A percentile compares a stretch with the other conserved stretches of the same genome.
Evolutionary conservation across 1,140 invertebrate species (phyloP).

Genomic region (Cyrtorhinus lividipennis): DNA sequence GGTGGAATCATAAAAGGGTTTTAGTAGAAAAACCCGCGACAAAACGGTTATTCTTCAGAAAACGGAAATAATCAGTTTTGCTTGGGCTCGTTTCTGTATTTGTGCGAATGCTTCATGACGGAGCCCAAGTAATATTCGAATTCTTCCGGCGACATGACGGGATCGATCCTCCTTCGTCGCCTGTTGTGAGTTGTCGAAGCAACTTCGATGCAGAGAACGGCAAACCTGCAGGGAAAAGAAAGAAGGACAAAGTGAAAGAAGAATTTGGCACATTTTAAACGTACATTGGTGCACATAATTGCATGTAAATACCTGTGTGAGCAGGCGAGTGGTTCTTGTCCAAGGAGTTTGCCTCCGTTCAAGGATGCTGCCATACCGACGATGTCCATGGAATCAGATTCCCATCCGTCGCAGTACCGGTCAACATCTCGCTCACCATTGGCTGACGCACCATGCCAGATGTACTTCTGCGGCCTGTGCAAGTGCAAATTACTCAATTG

Average conservation of each 20-base stretch:
- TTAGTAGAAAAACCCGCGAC: background rate
- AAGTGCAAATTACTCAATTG: no score
- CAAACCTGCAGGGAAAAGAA: constrained; percentile 39
- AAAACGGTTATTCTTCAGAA: background rate
- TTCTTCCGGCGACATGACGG: constrained; percentile 11
- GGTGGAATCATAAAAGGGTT: background rate
- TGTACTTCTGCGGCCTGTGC: constrained; percentile 73
- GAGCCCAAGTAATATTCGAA: constrained; percentile 14
- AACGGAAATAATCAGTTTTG: background rate
- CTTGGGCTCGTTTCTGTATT: background rate
- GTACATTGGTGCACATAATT: background rate
- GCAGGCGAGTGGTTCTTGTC: constrained; percentile 43
- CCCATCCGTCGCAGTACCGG: constrained; percentile 85
- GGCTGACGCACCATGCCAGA: constrained; percentile 84
- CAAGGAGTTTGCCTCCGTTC: constrained; percentile 57
- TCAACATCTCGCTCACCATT: constrained; percentile 71
- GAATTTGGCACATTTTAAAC: constrained; percentile 32
- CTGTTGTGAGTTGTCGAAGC: constrained; percentile 28
- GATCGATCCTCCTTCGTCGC: constrained; percentile 26
- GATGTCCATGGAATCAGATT: constrained; percentile 51
- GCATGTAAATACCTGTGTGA: constrained; percentile 19
- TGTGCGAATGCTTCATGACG: background rate
- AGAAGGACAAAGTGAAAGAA: background rate
- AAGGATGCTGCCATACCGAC: constrained; percentile 70
- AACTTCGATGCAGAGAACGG: constrained; percentile 83